Conservation (phyloP, 2,888 invertebrate species). For the Epinotia brunnichana region DNA sequence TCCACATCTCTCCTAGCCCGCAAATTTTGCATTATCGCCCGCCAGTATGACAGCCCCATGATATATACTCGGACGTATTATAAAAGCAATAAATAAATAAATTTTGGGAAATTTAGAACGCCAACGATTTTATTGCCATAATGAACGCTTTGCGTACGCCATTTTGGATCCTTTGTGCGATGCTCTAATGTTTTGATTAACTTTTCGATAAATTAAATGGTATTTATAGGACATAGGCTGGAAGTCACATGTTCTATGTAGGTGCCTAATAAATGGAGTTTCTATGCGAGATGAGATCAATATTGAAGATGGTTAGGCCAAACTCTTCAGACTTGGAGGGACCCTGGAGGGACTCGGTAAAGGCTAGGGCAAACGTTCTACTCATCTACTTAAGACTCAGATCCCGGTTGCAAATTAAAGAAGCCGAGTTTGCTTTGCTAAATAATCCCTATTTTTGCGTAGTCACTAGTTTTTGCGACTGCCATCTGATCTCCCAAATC, state of each 20-base stretch:
- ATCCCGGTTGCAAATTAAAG: too few species aligned
- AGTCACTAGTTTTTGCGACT: too few species aligned
- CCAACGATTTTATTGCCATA: slow-evolving; percentile 74
- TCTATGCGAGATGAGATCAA: too few species aligned
- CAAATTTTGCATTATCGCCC: slow-evolving; percentile 83
- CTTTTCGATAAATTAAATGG: slow-evolving; percentile 20
- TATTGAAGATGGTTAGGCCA: too few species aligned
- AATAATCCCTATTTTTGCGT: too few species aligned
- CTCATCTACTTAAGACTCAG: too few species aligned
- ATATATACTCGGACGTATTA: slow-evolving; percentile 82
- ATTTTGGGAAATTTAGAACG: slow-evolving; percentile 80
- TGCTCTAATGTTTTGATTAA: slow-evolving; percentile 43
- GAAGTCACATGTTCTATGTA: background rate
- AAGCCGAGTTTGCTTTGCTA: too few species aligned
- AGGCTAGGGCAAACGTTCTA: too few species aligned
- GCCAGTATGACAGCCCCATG: slow-evolving; percentile 78
- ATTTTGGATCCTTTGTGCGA: slow-evolving; percentile 61
- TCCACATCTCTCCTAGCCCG: slow-evolving; percentile 59
- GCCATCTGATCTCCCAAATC: too few species aligned
- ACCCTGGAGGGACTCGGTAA: too few species aligned
- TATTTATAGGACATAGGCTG: background rate
- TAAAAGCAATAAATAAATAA: slow-evolving; percentile 84
- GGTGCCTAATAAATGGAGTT: too few species aligned
- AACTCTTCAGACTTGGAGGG: too few species aligned
- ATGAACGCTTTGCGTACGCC: slow-evolving; percentile 61